These are phyloP conservation scores for Hippocampus mohnikei DNA, from an alignment of 2,113 vertebrate genomes.

Conservation along the genomic window DNA sequence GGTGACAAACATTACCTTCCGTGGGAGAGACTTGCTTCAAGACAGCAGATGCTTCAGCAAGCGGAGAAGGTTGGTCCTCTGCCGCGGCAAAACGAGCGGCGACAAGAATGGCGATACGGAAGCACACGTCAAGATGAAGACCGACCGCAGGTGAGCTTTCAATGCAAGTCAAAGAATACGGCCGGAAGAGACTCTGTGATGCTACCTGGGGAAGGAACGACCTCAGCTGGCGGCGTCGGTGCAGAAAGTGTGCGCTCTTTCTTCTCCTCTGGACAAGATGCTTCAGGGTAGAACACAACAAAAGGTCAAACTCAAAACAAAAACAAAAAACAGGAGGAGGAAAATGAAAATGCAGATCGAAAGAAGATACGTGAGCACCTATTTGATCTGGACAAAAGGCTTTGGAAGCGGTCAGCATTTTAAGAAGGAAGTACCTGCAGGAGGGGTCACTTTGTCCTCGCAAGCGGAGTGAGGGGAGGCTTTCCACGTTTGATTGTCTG, in stretches of 20 bases:
- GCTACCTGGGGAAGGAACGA: conserved; percentile 9
- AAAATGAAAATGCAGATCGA: not conserved
- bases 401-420: not conserved
- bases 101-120: conserved; percentile 50
- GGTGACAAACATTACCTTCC: conserved; percentile 61
- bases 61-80: conserved; percentile 43
- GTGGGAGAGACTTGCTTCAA: conserved; percentile 26
- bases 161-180: conserved; percentile 6
- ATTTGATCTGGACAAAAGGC: not conserved
- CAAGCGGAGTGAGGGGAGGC: not conserved
- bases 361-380: not conserved
- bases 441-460: conserved; percentile 10
- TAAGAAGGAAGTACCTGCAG: not conserved
- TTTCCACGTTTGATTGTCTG: conserved; percentile 2
- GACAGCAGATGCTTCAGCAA: conserved; percentile 17
- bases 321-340: not conserved
- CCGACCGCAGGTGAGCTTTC: conserved; percentile 12
- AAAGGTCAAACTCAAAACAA: not conserved
- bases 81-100: conserved; percentile 27
- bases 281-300: conserved; percentile 12
- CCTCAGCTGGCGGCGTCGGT: conserved; percentile 15
- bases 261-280: conserved; percentile 16
- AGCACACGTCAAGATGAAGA: conserved; percentile 24
- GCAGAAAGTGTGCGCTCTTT: not conserved
- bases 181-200: not conserved